phyloP scores from a whole-genome alignment of 2,113 vertebrate genomes.

The Chaetodon trifascialis region DNA sequence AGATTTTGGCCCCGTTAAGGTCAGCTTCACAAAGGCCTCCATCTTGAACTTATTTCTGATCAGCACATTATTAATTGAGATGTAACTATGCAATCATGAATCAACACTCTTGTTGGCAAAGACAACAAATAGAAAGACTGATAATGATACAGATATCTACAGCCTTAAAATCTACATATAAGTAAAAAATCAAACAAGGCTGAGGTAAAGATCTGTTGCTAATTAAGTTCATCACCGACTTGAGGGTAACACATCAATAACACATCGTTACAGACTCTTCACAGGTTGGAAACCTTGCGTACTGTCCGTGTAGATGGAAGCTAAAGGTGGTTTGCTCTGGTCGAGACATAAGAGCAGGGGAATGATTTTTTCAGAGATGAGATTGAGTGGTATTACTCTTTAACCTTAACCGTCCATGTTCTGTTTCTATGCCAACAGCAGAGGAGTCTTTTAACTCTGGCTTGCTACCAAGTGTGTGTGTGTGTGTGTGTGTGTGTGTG shows the following conservation, averaged over 20 bases:
- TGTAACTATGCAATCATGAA: conserved; percentile 13
- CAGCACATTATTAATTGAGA: background rate
- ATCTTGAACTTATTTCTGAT: conserved; percentile 11
- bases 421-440: conserved; percentile 73
- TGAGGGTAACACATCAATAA: background rate
- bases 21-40: conserved; percentile 10
- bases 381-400: conserved; percentile 67
- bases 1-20: conserved; percentile 9
- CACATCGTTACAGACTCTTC: background rate
- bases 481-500: conserved; percentile 25
- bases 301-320: background rate
- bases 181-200: background rate
- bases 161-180: background rate
- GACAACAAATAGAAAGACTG: background rate
- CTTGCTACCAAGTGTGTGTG: background rate
- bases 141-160: no score
- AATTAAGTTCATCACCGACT: background rate
- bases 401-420: conserved; percentile 49
- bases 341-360: conserved; percentile 25
- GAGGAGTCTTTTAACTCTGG: conserved; percentile 22
- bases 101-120: conserved; percentile 3
- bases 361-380: conserved; percentile 31
- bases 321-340: background rate
- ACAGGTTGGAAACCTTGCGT: background rate
- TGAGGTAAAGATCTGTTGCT: background rate